Evolutionary conservation across 1,140 invertebrate species (phyloP).

Genomic region (Solenopsis fugax): DNA sequence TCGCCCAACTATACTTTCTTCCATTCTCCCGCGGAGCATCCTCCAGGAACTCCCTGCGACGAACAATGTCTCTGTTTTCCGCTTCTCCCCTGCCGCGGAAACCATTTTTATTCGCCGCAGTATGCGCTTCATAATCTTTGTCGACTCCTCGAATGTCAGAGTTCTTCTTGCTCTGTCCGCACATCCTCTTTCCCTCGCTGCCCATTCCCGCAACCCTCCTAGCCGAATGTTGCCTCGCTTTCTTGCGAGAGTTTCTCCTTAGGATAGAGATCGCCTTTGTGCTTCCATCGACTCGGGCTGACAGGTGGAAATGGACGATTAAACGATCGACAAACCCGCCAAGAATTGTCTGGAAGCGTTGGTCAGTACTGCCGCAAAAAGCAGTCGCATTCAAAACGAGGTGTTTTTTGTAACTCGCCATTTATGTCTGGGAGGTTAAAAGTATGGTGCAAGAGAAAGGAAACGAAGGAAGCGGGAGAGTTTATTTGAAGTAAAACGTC

Average conservation of each 20-base stretch:
- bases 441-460: slow-evolving; percentile 8
- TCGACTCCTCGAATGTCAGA: slow-evolving; percentile 79
- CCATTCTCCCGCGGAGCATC: slow-evolving; percentile 28
- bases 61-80: slow-evolving; percentile 73
- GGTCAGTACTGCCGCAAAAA: slow-evolving; percentile 65
- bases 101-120: slow-evolving; percentile 72
- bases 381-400: slow-evolving; percentile 61
- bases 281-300: slow-evolving; percentile 80
- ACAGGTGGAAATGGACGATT: slow-evolving; percentile 85
- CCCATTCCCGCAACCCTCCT: slow-evolving; percentile 31
- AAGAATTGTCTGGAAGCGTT: slow-evolving; percentile 79
- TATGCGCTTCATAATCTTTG: slow-evolving; percentile 79
- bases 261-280: slow-evolving; percentile 79
- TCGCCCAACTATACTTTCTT: slow-evolving; percentile 27
- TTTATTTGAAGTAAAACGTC: slow-evolving; percentile 4
- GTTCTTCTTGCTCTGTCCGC: slow-evolving; percentile 71
- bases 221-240: slow-evolving; percentile 65
- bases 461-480: not conserved
- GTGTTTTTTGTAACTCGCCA: slow-evolving; percentile 38
- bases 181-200: slow-evolving; percentile 35
- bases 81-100: slow-evolving; percentile 53
- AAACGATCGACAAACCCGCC: slow-evolving; percentile 77
- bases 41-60: slow-evolving; percentile 64
- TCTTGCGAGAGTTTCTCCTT: slow-evolving; percentile 70
- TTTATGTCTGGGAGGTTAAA: slow-evolving; percentile 60